Conservation (phyloP, 37 sponge, comb jelly and placozoan genomes). For the Beroe forskalii region DNA sequence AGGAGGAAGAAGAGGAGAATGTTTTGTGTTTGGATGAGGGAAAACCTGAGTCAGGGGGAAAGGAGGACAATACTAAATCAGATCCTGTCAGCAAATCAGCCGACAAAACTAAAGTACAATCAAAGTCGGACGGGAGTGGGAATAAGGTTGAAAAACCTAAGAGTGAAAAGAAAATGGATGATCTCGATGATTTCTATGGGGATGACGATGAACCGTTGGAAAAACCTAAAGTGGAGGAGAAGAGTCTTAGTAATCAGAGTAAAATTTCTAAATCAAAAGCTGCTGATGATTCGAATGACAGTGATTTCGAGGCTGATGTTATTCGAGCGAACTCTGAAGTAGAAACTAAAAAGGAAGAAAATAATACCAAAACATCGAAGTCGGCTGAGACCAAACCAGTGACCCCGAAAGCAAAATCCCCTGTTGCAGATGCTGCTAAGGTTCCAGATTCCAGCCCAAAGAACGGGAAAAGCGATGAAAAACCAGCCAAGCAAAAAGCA, state of each 20-base stretch:
- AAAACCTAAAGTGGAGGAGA: not conserved
- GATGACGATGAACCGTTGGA: not conserved
- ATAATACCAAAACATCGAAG: not conserved
- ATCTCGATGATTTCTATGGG: slow-evolving; percentile 28
- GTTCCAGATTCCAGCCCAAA: not conserved
- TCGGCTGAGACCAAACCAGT: not conserved
- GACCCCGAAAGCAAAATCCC: not conserved
- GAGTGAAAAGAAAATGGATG: not conserved
- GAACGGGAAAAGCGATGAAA: not conserved
- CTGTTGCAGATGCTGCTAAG: too few species aligned
- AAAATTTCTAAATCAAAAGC: not conserved
- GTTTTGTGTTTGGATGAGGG: not conserved
- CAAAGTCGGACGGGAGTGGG: not conserved
- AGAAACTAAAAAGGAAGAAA: not conserved
- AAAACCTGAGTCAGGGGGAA: not conserved
- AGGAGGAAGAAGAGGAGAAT: not conserved
- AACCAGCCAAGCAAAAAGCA: not conserved
- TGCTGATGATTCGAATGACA: not conserved
- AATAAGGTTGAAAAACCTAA: too few species aligned
- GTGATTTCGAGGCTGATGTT: slow-evolving; percentile 52
- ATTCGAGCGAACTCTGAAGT: not conserved
- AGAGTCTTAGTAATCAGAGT: too few species aligned
- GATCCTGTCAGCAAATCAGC: not conserved
- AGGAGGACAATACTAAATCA: not conserved
- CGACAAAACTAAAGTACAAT: not conserved